Base-by-base conservation (phyloP, 2,888 invertebrate species). In the Oxytorus armatus region DNA sequence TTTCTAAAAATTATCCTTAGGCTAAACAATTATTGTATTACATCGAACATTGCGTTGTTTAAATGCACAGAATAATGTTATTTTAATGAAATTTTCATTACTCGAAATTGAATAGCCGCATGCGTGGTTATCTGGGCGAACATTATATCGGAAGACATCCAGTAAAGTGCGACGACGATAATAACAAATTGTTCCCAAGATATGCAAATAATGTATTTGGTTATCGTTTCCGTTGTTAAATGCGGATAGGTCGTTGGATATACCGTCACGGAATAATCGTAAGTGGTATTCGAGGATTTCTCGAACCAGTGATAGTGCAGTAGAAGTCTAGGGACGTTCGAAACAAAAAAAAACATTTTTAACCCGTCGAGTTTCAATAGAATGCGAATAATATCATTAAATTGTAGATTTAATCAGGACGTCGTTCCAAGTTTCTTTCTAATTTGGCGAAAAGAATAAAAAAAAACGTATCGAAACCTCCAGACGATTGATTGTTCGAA, bases 51-150 rank as follows among this genome's bases (percentile, higher is more conserved):
- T 16, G 21, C 8, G 11, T 33, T 39, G 14, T 8, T 42, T 4
- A 3, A n/a, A 23, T 7, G 11, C 44, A 3, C 5, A 29, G 10
- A 5, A 42, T 14, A 63, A 61, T 39, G 7, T 3, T 10, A 21
- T 29, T 44, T 42, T 7, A 11, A 14, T 53, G 18, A 42, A n/a
- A 14, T n/a, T 16, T 33, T 42, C 25, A 63, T 66, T 77, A 82
- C 82, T 36, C 79, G 69, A 63, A 79, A 82, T 70, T 82, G 80
- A n/a, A 82, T 77, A 3, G 79, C 77, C 16, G 69, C 57, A n/a
- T 82, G 82, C 2, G 82, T 82, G 0, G 82, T 76, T 3, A 82
- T 72, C 57, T 82, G 82, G 33, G 82, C 82, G 63, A 82, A 82
- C 8, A 81, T 68, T 11, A 70, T 78, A 49, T 82, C 82, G 29